These are phyloP conservation scores for Nomada ferruginata DNA, from an alignment of 2,888 invertebrate genomes.

Conservation along the genomic window DNA sequence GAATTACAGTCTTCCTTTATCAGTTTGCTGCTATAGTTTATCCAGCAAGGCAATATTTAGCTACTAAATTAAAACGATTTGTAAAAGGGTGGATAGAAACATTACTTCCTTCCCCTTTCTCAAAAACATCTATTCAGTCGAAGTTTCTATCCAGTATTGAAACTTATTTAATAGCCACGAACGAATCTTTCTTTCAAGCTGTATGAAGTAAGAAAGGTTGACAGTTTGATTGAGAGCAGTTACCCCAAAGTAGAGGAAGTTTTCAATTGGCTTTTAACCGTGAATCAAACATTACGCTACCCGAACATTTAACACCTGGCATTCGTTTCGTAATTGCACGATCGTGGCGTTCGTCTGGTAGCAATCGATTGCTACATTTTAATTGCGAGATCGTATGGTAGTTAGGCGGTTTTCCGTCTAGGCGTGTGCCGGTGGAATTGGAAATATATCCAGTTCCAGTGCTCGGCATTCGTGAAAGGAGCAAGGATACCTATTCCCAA, in stretches of 20 bases:
- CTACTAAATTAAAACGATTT: no score
- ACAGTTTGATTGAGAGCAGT: neutral
- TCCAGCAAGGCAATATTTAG: no score
- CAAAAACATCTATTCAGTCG: no score
- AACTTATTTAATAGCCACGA: no score
- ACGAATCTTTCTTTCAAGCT: no score
- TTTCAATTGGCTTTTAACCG: neutral
- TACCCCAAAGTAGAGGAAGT: neutral
- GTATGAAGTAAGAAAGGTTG: neutral
- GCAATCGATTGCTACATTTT: slow-evolving; percentile 27
- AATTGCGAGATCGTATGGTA: slow-evolving; percentile 24
- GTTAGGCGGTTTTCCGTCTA: slow-evolving; percentile 21
- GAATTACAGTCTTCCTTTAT: neutral
- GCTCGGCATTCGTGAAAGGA: slow-evolving; percentile 63
- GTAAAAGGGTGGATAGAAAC: no score
- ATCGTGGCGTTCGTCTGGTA: neutral
- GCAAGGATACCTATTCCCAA: slow-evolving; percentile 59
- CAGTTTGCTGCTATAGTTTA: no score
- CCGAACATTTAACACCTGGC: neutral
- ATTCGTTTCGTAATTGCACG: neutral
- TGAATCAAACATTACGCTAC: neutral
- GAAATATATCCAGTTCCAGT: slow-evolving; percentile 51
- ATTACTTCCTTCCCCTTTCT: no score
- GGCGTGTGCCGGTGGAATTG: slow-evolving; percentile 46
- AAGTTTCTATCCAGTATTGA: no score